A percentile compares a stretch with the other conserved stretches of the same genome.
phyloP scores from a whole-genome alignment of 2,888 invertebrate species.

The Drosophila kanekoi region DNA sequence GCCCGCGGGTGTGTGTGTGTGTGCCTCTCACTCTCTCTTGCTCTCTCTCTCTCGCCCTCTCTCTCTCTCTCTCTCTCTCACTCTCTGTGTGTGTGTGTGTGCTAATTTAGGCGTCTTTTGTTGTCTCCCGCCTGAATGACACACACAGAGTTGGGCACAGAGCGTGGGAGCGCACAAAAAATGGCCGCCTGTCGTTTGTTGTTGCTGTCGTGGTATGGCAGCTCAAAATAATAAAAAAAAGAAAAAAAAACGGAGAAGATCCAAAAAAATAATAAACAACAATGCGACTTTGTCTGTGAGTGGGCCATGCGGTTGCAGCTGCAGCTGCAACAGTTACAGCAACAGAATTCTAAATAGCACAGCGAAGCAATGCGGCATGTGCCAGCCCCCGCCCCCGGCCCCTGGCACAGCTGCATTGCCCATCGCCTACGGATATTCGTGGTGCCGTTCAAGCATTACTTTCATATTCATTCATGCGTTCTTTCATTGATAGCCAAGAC shows the following conservation, averaged over 20 bases:
- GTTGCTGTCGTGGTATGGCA: conserved; percentile 47
- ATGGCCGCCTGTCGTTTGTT: conserved; percentile 55
- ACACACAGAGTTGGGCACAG: conserved; percentile 42
- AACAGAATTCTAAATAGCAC: conserved; percentile 45
- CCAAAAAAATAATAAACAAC: conserved; percentile 46
- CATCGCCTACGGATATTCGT: conserved; percentile 34
- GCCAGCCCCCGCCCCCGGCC: neutral
- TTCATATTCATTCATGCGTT: conserved; percentile 47
- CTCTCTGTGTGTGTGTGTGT: conserved; percentile 47
- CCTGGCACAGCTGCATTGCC: conserved; percentile 20
- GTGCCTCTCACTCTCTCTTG: too few relatives aligned
- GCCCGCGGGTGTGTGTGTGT: conserved; percentile 6
- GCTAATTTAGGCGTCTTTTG: conserved; percentile 73
- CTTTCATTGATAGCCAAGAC: conserved; percentile 30
- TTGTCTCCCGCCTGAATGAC: conserved; percentile 55
- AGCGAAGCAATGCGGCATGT: conserved; percentile 32
- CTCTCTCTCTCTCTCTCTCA: conserved; percentile 27
- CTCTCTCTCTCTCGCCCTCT: conserved; percentile 27
- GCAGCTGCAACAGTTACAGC: conserved; percentile 54
- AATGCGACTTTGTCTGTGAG: conserved; percentile 55
- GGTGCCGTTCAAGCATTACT: conserved; percentile 41
- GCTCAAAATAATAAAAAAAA: conserved; percentile 26
- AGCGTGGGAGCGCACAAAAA: conserved; percentile 39
- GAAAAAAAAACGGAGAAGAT: conserved; percentile 7
- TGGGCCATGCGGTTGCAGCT: conserved; percentile 46